These are phyloP conservation scores for Drosophila ustulata DNA, from an alignment of 2,888 invertebrate genomes.

Conservation along the genomic window DNA sequence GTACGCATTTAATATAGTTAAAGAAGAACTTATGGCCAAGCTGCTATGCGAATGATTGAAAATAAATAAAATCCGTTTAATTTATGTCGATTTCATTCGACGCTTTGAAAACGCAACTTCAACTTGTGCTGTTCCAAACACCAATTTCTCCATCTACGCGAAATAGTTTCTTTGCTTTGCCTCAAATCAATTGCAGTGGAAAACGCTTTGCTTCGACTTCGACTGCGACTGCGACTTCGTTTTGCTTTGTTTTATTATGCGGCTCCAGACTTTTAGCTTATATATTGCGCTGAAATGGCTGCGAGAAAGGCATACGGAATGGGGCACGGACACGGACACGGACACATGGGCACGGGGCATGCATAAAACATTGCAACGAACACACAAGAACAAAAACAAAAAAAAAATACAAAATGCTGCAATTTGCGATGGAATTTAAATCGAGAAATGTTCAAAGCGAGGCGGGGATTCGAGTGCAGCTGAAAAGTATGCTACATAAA, in stretches of 20 bases:
- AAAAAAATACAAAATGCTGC: neutral
- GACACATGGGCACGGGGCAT: neutral
- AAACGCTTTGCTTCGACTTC: no score
- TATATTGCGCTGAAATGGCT: constrained; percentile 8
- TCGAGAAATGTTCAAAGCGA: constrained; percentile 8
- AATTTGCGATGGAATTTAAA: constrained; percentile 7
- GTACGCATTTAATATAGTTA: no score
- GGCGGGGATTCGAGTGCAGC: constrained; percentile 10
- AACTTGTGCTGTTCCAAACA: neutral
- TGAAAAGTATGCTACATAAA: constrained; percentile 15
- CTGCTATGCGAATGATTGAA: no score
- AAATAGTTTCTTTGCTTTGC: neutral
- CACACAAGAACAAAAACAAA: neutral
- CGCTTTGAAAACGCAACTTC: no score
- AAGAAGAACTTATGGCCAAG: no score
- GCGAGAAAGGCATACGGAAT: constrained; percentile 1
- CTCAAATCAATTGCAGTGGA: neutral
- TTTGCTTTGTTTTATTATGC: neutral
- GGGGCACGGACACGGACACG: constrained; percentile 1
- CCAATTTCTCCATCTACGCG: neutral
- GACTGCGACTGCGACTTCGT: neutral
- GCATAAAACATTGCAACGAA: constrained; percentile 10
- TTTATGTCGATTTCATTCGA: no score
- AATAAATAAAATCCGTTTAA: no score
- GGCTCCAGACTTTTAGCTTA: neutral